phyloP scores from a whole-genome alignment of 2,888 invertebrate genomes.

The Liposcelis brunnea region DNA sequence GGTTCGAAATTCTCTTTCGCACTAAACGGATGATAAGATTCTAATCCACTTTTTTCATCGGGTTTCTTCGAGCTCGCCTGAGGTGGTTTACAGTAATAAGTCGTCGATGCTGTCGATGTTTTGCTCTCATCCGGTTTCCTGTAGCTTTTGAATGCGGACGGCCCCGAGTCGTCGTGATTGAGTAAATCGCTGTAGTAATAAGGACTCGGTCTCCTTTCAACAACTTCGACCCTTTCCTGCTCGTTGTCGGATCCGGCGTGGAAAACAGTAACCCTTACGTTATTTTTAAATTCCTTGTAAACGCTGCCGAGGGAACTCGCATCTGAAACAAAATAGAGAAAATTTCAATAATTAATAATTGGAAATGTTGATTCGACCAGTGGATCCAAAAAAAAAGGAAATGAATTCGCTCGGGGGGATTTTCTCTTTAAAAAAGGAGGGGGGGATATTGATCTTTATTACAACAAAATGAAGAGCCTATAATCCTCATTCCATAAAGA shows the following conservation, averaged over 20 bases:
- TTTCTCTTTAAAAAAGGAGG: too few relatives aligned
- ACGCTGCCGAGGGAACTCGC: background rate
- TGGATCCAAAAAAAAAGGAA: too few relatives aligned
- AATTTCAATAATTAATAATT: background rate
- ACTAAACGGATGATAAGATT: slow-evolving; percentile 5
- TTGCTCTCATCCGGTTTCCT: slow-evolving; percentile 7
- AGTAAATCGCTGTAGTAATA: slow-evolving; percentile 70
- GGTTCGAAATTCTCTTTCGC: slow-evolving; percentile 7
- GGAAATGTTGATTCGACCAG: too few relatives aligned
- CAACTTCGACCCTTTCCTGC: slow-evolving; percentile 14
- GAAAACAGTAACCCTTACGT: slow-evolving; percentile 4
- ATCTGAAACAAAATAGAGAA: background rate
- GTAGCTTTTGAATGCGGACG: slow-evolving; percentile 7
- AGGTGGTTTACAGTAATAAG: background rate
- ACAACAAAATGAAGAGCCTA: too few relatives aligned
- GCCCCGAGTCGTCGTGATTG: slow-evolving; percentile 24
- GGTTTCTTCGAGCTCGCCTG: background rate
- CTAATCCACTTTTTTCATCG: background rate
- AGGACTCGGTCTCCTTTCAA: slow-evolving; percentile 55
- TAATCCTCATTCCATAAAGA: too few relatives aligned
- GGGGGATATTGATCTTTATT: too few relatives aligned
- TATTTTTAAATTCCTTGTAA: background rate
- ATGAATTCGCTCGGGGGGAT: too few relatives aligned
- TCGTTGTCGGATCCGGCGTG: slow-evolving; percentile 5
- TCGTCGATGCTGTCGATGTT: slow-evolving; percentile 6